These are phyloP conservation scores for Myotis yumanensis DNA, from an alignment of 2,113 vertebrate genomes.

Conservation along the genomic window DNA sequence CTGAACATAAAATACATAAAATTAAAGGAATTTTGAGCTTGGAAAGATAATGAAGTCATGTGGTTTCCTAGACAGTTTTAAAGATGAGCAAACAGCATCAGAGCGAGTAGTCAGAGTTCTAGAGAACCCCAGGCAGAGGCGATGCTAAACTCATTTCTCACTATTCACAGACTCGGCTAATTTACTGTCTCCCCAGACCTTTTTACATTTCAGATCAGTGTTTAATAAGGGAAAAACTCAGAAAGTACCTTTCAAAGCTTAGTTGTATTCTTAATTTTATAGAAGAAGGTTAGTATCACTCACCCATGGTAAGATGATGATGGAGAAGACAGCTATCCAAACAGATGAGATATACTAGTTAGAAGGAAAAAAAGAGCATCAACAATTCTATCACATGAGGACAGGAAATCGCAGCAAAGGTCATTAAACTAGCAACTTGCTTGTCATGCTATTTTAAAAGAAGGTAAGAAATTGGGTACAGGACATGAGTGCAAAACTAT, in stretches of 20 bases:
- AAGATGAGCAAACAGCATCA: not conserved
- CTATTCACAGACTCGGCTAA: not conserved
- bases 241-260: not conserved
- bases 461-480: not conserved
- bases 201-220: not conserved
- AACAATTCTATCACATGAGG: not conserved
- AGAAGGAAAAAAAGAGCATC: not conserved
- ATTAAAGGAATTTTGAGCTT: not conserved
- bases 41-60: not conserved
- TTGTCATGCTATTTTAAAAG: constrained; percentile 34
- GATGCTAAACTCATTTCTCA: not conserved
- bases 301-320: not conserved
- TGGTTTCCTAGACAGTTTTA: not conserved
- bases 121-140: rapidly evolving
- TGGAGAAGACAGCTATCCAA: not conserved
- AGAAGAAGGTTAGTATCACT: not conserved
- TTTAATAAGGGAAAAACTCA: not conserved
- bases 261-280: not conserved
- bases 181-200: not conserved
- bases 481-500: not conserved
- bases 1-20: not conserved
- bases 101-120: not conserved
- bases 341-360: not conserved
- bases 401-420: constrained; percentile 15
- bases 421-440: not conserved